Evolutionary conservation across 2,113 vertebrate genomes (phyloP).

Genomic region (Melanerpes aurifrons): DNA sequence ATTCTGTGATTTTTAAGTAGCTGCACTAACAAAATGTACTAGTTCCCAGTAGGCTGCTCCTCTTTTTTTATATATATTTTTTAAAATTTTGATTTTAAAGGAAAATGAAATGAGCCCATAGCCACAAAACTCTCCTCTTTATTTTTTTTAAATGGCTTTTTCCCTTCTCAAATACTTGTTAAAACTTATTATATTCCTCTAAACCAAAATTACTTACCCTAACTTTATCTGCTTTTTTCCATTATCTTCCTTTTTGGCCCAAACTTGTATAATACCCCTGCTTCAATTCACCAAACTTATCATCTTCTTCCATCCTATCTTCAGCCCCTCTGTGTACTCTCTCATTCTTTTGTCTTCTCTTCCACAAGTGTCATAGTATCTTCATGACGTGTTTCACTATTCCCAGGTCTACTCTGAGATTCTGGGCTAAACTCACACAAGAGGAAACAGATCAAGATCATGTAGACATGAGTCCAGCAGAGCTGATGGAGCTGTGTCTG

Average conservation of each 20-base stretch:
- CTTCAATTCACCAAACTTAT: neutral
- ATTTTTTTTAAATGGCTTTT: neutral
- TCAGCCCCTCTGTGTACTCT: neutral
- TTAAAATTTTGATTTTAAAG: neutral
- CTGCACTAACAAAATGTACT: neutral
- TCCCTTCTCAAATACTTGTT: rapidly evolving
- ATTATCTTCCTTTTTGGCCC: neutral
- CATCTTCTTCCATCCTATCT: neutral
- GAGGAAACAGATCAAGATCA: neutral
- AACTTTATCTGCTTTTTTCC: neutral
- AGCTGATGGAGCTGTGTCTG: neutral
- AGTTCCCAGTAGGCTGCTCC: neutral
- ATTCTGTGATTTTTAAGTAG: neutral
- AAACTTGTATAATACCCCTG: neutral
- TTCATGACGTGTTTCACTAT: neutral
- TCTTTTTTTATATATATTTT: neutral
- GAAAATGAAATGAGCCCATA: neutral
- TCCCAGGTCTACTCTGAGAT: neutral
- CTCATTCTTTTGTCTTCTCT: neutral
- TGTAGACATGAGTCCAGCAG: neutral
- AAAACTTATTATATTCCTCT: neutral
- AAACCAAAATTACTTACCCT: neutral
- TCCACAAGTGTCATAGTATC: neutral
- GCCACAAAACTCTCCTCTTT: neutral
- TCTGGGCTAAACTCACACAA: neutral